Evolutionary conservation across 2,797 vertebrate genomes (phyloP).

Genomic region (Enteromius unitaeniatus): DNA sequence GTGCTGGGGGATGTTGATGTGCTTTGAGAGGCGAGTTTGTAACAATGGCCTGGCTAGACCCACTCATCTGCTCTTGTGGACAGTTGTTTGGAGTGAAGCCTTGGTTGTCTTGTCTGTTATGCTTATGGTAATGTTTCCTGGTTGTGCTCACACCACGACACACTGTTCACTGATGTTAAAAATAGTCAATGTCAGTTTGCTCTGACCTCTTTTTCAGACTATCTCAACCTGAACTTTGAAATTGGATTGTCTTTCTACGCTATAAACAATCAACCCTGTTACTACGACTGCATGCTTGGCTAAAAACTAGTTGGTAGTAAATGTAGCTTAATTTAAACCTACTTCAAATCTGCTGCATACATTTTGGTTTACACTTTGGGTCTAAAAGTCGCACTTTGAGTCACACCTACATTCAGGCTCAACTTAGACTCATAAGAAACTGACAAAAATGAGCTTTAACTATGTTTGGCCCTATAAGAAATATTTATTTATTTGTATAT

Average conservation of each 20-base stretch:
- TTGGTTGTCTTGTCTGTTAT: conserved; percentile 41
- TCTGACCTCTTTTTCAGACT: conserved; percentile 25
- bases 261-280: no score
- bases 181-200: conserved; percentile 32
- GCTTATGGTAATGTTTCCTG: conserved; percentile 40
- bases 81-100: conserved; percentile 56
- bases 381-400: neutral
- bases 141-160: neutral
- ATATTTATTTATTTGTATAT: neutral
- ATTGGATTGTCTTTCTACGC: neutral
- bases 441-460: neutral
- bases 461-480: neutral
- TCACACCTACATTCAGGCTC: neutral
- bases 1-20: conserved; percentile 49
- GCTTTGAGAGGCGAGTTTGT: conserved; percentile 55
- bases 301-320: neutral
- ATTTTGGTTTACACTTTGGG: neutral
- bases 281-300: neutral
- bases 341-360: neutral
- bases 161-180: conserved; percentile 17
- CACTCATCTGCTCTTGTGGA: conserved; percentile 55
- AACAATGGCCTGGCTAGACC: conserved; percentile 60
- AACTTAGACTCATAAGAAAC: neutral
- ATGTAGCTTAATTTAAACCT: neutral
- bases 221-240: conserved; percentile 17